These are phyloP conservation scores for Idaea dimidiata DNA, from an alignment of 2,888 invertebrate genomes.

Conservation along the genomic window DNA sequence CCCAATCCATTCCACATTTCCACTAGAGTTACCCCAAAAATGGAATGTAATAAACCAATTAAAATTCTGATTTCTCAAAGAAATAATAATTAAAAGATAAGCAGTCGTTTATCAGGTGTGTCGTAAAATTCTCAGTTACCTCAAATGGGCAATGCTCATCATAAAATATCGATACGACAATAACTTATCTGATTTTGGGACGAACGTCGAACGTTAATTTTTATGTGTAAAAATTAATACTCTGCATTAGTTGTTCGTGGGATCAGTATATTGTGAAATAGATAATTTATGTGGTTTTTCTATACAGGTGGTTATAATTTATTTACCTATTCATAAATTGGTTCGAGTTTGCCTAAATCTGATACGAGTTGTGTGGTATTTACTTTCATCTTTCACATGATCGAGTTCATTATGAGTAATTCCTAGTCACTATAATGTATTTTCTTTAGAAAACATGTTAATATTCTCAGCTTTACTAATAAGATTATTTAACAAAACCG, in stretches of 20 bases:
- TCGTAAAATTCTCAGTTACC: constrained; percentile 16
- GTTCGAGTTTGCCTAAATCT: not conserved
- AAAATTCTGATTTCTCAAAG: constrained; percentile 16
- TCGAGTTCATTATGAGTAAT: not conserved
- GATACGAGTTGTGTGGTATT: not conserved
- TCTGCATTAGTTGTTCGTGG: not conserved
- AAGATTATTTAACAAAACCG: not conserved
- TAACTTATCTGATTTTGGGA: not conserved
- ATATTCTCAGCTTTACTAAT: not conserved
- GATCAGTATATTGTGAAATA: not conserved
- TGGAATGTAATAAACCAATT: constrained; percentile 20
- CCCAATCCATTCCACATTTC: constrained; percentile 20
- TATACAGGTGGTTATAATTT: not conserved
- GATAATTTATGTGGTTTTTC: not conserved
- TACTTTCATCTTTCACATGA: not conserved
- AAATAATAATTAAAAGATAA: constrained; percentile 13
- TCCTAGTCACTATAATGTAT: not conserved
- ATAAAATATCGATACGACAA: not conserved
- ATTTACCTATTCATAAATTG: not conserved
- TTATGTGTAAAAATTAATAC: not conserved
- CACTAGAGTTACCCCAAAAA: constrained; percentile 7
- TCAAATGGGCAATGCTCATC: not conserved
- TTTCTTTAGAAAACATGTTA: not conserved
- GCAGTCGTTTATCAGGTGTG: constrained; percentile 14
- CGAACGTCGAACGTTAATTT: not conserved